Conservation (phyloP, 2,888 invertebrate genomes). For the Epiblema foenella region DNA sequence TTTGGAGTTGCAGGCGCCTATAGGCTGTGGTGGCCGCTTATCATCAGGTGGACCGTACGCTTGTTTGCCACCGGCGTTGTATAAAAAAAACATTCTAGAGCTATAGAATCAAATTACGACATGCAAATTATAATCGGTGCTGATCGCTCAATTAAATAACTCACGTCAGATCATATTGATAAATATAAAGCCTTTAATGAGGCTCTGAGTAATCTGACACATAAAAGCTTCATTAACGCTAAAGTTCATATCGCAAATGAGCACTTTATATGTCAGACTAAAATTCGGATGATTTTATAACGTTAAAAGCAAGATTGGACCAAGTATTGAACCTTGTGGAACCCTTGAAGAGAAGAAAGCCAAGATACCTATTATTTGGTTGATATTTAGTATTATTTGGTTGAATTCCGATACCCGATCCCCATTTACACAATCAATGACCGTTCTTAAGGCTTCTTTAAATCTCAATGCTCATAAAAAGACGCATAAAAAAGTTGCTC, state of each 20-base stretch:
- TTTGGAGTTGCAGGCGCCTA: no score
- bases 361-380: neutral
- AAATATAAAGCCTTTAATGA: constrained; percentile 34
- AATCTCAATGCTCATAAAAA: constrained; percentile 44
- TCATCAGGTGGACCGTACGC: no score
- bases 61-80: no score
- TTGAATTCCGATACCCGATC: constrained; percentile 8
- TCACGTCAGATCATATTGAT: constrained; percentile 20
- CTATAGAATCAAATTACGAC: no score
- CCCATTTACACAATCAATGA: constrained; percentile 26
- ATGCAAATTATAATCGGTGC: constrained; percentile 5
- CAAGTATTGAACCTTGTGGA: constrained; percentile 8
- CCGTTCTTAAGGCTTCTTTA: constrained; percentile 32
- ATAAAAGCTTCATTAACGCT: constrained; percentile 30
- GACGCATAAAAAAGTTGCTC: constrained; percentile 38
- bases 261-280: constrained; percentile 32
- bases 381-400: constrained; percentile 15
- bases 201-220: constrained; percentile 32
- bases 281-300: constrained; percentile 14
- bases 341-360: neutral
- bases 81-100: no score
- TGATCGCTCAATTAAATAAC: constrained; percentile 18
- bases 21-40: no score
- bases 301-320: neutral
- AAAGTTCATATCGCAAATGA: constrained; percentile 40